Base-by-base conservation (phyloP, 92 coral and sea anemone species). In the Plumapathes pennacea region DNA sequence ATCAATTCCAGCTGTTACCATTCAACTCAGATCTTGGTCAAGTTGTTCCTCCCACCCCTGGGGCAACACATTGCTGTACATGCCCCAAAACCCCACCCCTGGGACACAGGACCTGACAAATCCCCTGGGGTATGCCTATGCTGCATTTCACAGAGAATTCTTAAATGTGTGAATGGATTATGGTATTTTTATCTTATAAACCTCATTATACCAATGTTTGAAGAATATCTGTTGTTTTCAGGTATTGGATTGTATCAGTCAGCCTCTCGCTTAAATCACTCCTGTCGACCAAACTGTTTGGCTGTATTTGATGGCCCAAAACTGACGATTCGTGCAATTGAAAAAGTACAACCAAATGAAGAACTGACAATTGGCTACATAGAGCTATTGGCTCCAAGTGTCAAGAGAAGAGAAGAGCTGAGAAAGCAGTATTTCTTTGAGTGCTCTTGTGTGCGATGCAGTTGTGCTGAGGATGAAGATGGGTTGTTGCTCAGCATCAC, bases 281-380 rank as follows among this genome's bases (percentile, higher is more conserved):
- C 99, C 10, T 94, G 99, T 55, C 11, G 48, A 11, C 99, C 99
- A 49, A 94, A 94, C 76, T 89, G 94, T 61, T 81, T 89, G 14
- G 95, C 85, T 26, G 69, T 76, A 31, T 94, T 94, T 46, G 41
- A 22, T 54, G 90, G 85, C 25, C 60, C 90, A 10, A 55, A 48
- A 48, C 75, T 89, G 26, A 57, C 46, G 28, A 36, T 84, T 27
- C 69, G 67, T 58, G 83, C 85, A 33, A 75, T 88, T 5, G 83
- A 65, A 40, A 23, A 71, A 22, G 54, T 94, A 43, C 69, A 68
- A 6, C 54, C 63, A 39, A 90, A 88, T 11, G 83, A 84, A 23
- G 99, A 94, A 57, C 71, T 94, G 39, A 84, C 88, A 12, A 89
- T 94, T 44, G 85, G 97, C 78, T 94, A 94, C 68, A 84, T 88